A percentile compares a stretch with the other conserved stretches of the same genome.
These are phyloP conservation scores for Xenops minutus DNA, from an alignment of 2,797 vertebrate genomes.

Conservation along the genomic window DNA sequence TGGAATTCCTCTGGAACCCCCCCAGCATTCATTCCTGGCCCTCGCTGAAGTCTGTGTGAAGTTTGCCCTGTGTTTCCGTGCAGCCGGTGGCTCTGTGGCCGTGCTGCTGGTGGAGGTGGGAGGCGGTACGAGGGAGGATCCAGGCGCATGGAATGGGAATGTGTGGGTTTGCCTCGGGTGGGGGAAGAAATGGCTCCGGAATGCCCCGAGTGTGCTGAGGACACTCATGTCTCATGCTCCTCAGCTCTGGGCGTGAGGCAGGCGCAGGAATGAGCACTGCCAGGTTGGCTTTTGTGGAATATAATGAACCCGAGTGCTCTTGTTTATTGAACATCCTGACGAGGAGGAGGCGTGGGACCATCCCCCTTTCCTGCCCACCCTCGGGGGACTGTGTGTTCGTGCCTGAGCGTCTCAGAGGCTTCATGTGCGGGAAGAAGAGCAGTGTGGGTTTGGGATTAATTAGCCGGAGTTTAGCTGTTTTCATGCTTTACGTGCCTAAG, in stretches of 20 bases:
- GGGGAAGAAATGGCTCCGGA: neutral
- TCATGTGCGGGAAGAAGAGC: neutral
- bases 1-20: neutral
- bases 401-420: slow-evolving; percentile 13
- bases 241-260: neutral
- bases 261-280: neutral
- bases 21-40: neutral
- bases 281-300: neutral
- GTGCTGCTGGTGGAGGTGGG: neutral
- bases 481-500: slow-evolving; percentile 62
- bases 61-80: neutral
- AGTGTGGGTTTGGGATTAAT: slow-evolving; percentile 60
- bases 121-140: neutral
- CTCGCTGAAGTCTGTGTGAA: neutral
- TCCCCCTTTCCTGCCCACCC: neutral
- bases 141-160: rapidly evolving
- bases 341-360: neutral
- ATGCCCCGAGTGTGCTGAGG: neutral
- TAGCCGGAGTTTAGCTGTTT: slow-evolving; percentile 39
- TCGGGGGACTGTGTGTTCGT: neutral
- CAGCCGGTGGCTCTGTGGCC: neutral
- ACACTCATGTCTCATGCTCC: neutral
- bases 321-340: neutral
- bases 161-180: neutral
- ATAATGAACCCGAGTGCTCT: neutral